phyloP scores from a whole-genome alignment of 2,888 invertebrate species.

The Eupeodes latifasciatus region DNA sequence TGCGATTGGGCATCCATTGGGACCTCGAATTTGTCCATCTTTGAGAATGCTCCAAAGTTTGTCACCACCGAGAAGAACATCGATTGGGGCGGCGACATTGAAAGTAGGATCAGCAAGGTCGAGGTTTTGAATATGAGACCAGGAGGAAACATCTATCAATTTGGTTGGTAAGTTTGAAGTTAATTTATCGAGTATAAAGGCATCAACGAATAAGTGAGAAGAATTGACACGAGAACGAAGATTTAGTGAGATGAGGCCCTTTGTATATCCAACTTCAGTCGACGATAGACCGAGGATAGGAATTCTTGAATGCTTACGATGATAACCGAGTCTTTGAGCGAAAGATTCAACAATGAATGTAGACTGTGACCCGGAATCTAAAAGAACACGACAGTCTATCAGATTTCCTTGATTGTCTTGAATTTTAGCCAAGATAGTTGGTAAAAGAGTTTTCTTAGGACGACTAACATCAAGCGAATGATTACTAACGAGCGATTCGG shows the following conservation, averaged over 20 bases:
- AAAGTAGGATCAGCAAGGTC: slow-evolving; percentile 11
- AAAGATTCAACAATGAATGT: neutral
- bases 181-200: slow-evolving; percentile 7
- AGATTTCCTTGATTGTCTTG: neutral
- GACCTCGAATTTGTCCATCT: too few species aligned
- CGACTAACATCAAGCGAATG: neutral
- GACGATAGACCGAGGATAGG: neutral
- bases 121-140: neutral
- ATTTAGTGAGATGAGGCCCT: neutral
- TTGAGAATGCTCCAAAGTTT: neutral
- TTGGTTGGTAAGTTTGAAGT: slow-evolving; percentile 16
- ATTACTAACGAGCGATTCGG: neutral
- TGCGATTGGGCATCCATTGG: too few species aligned
- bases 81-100: slow-evolving; percentile 14
- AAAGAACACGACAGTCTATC: too few species aligned
- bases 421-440: neutral
- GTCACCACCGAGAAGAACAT: slow-evolving; percentile 30
- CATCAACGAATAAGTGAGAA: slow-evolving; percentile 7
- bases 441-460: neutral
- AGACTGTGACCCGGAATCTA: too few species aligned
- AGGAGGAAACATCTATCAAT: neutral
- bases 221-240: slow-evolving; percentile 14
- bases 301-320: slow-evolving; percentile 1
- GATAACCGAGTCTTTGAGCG: slow-evolving; percentile 2
- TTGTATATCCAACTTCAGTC: slow-evolving; percentile 18